phyloP scores from a whole-genome alignment of 2,113 vertebrate species.

The Phocoena sinus region DNA sequence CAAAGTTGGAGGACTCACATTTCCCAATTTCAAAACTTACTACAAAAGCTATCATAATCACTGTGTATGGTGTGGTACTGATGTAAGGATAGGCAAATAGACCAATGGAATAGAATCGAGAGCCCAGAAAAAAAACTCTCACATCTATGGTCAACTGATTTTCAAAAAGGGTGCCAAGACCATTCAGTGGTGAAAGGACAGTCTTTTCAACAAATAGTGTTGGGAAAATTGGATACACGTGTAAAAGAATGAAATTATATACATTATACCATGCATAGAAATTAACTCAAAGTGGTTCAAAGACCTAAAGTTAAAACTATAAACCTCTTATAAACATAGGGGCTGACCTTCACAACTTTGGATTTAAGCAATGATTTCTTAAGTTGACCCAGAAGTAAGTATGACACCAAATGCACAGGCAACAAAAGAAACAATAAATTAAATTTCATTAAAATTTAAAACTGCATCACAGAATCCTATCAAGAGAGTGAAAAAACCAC shows the following conservation, averaged over 20 bases:
- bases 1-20: background rate
- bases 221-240: background rate
- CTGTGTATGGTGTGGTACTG: background rate
- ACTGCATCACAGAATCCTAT: background rate
- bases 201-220: background rate
- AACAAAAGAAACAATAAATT: background rate
- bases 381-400: background rate
- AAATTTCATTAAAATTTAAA: background rate
- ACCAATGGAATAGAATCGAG: background rate
- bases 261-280: background rate
- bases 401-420: background rate
- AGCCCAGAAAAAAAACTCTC: background rate
- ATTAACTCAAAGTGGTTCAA: background rate
- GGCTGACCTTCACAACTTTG: background rate
- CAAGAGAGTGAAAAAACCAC: background rate
- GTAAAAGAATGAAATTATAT: background rate
- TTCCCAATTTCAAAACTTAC: background rate
- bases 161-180: background rate
- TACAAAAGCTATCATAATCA: background rate
- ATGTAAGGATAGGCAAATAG: background rate
- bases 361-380: background rate
- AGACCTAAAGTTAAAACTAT: background rate
- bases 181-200: background rate
- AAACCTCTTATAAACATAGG: background rate
- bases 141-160: background rate